Conservation (phyloP, 2,797 vertebrate genomes). For the Myiothlypis chrysogaster region DNA sequence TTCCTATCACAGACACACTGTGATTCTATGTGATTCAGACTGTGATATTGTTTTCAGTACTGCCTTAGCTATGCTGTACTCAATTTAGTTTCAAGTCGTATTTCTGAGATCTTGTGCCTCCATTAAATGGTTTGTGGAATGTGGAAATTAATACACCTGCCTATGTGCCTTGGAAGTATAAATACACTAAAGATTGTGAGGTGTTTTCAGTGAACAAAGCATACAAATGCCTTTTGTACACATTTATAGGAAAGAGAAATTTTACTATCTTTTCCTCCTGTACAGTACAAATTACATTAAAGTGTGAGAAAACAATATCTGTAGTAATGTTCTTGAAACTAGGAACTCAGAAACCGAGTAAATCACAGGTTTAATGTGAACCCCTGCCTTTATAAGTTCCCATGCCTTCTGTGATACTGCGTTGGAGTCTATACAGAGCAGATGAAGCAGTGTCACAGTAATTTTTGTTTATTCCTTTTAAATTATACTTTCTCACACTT, state of each 20-base stretch:
- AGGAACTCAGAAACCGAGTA: not conserved
- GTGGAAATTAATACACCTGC: not conserved
- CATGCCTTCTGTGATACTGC: not conserved
- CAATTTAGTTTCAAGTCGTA: not conserved
- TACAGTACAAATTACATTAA: not conserved
- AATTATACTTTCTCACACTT: slow-evolving; percentile 39
- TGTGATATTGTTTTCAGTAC: not conserved
- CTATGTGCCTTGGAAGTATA: not conserved
- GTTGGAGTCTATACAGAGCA: not conserved
- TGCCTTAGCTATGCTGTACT: not conserved
- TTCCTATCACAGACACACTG: not conserved
- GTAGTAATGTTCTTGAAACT: slow-evolving; percentile 9
- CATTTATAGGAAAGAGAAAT: not conserved
- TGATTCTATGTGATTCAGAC: not conserved
- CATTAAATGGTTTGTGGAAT: not conserved
- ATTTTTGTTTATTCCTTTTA: slow-evolving; percentile 17
- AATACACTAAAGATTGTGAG: not conserved
- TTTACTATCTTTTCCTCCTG: not conserved
- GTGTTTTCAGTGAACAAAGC: not conserved
- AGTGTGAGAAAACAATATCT: slow-evolving; percentile 25
- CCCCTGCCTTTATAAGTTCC: slow-evolving; percentile 5
- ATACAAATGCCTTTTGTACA: not conserved
- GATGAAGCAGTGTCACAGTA: not conserved
- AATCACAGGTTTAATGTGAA: slow-evolving; percentile 36
- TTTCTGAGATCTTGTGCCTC: not conserved